Evolutionary conservation across 2,113 vertebrate genomes (phyloP).

Genomic region (Ceyx cyanopectus): DNA sequence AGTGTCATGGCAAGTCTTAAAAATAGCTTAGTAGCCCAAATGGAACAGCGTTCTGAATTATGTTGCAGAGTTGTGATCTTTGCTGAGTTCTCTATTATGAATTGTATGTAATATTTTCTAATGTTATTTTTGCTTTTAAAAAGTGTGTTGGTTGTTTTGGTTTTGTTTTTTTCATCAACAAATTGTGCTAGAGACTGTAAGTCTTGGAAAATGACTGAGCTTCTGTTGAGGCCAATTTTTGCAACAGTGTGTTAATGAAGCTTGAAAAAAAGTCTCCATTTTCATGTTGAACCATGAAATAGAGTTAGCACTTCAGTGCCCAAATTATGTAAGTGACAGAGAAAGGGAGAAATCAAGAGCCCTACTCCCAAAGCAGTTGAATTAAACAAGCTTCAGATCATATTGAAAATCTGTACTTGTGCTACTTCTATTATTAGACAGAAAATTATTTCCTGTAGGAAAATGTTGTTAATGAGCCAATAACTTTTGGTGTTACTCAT

Average conservation of each 20-base stretch:
- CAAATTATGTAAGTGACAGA: conserved; percentile 61
- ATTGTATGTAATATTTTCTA: neutral
- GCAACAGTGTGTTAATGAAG: conserved; percentile 50
- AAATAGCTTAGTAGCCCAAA: neutral
- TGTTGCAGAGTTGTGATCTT: neutral
- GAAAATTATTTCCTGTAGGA: conserved; percentile 46
- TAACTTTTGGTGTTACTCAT: conserved; percentile 22
- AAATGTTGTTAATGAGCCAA: conserved; percentile 36
- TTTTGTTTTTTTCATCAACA: conserved; percentile 14
- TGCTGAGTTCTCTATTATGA: neutral
- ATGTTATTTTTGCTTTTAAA: neutral
- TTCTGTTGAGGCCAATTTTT: conserved; percentile 45
- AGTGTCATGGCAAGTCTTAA: neutral
- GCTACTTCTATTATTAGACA: conserved; percentile 43
- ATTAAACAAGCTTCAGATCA: conserved; percentile 57
- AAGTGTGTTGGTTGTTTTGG: neutral
- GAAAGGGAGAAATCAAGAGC: conserved; percentile 45
- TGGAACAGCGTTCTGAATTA: neutral
- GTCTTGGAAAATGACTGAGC: conserved; percentile 41
- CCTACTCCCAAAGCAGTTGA: conserved; percentile 43
- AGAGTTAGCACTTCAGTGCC: conserved; percentile 67
- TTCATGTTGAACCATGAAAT: conserved; percentile 53
- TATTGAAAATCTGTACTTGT: conserved; percentile 21
- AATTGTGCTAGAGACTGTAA: neutral
- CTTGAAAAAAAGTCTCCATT: conserved; percentile 40